Percentiles rank a stretch among this genome's conserved stretches.
Evolutionary conservation across 2,797 vertebrate genomes (phyloP).

Genomic region (Myotis vivesi): DNA sequence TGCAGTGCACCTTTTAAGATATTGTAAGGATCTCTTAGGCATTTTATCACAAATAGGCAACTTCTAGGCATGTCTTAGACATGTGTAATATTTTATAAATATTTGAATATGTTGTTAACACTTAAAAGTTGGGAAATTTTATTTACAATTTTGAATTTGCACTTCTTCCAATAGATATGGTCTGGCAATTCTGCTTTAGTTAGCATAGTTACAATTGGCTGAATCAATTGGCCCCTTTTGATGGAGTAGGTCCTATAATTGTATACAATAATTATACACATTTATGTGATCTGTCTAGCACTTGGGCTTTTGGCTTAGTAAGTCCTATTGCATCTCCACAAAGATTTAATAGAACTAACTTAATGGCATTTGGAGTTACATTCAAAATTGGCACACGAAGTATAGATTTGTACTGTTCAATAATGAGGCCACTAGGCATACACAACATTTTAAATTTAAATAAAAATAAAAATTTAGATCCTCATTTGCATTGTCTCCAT

Average conservation of each 20-base stretch:
- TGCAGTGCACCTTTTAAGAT: background rate
- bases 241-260: background rate
- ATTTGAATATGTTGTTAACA: background rate
- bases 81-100: background rate
- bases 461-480: background rate
- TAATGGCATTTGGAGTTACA: background rate
- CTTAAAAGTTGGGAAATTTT: background rate
- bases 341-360: background rate
- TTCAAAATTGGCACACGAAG: background rate
- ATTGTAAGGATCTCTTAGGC: background rate
- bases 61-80: background rate
- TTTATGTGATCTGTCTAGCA: background rate
- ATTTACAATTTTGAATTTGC: background rate
- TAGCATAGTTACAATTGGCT: background rate
- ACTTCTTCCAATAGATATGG: background rate
- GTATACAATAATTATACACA: background rate
- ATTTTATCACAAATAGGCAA: background rate
- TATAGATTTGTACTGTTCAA: background rate
- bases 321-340: background rate
- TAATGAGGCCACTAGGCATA: background rate
- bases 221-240: background rate
- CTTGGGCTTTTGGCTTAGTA: background rate
- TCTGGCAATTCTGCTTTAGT: background rate
- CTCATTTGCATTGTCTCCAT: background rate
- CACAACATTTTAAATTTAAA: slow-evolving; percentile 19